Conservation (phyloP, 2,797 vertebrate genomes). For the Chelmon rostratus region DNA sequence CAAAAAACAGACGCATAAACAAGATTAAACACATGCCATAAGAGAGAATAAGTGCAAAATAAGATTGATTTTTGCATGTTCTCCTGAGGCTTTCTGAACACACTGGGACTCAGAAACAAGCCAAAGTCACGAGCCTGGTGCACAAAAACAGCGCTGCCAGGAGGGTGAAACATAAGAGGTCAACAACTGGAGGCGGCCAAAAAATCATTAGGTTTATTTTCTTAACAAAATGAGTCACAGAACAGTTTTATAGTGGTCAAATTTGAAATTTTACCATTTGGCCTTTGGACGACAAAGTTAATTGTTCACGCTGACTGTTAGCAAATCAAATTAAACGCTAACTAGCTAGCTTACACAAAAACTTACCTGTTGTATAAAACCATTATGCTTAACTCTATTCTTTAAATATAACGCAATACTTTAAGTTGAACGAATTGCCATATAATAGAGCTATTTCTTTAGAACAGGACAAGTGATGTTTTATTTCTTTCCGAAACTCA, state of each 20-base stretch:
- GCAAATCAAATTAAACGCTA: background rate
- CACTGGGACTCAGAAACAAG: background rate
- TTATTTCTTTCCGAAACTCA: background rate
- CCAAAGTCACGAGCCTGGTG: background rate
- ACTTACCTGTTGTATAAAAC: background rate
- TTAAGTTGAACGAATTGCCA: background rate
- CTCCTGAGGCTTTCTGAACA: background rate
- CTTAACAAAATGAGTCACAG: too few species aligned
- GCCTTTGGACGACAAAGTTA: background rate
- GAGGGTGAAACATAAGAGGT: background rate
- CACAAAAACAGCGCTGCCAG: background rate
- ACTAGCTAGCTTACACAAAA: background rate
- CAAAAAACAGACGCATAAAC: background rate
- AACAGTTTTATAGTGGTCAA: background rate
- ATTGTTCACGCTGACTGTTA: background rate
- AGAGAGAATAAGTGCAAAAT: background rate
- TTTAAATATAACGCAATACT: background rate
- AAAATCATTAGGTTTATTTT: background rate
- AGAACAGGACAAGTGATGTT: fast-evolving
- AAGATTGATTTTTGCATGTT: background rate
- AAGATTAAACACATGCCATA: background rate
- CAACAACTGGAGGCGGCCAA: background rate
- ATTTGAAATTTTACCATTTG: too few species aligned
- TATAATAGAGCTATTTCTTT: background rate
- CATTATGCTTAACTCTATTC: background rate